Conservation (phyloP, 2,888 invertebrate genomes). For the Caenorhabditis sulstoni region DNA sequence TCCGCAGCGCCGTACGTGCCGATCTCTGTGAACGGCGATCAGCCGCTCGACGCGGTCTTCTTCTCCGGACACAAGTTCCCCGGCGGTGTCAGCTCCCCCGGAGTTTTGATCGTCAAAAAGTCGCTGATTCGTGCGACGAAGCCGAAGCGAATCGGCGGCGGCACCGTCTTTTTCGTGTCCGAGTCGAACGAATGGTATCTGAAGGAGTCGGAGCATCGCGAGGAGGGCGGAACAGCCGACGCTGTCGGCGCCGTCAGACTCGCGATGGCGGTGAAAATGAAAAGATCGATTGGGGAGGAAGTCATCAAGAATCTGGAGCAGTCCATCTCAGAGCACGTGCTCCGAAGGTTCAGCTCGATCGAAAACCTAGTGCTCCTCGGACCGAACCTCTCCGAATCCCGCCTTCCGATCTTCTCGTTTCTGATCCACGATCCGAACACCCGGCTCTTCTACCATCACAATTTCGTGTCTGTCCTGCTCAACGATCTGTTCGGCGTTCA, state of each 20-base stretch:
- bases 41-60: conserved; percentile 91
- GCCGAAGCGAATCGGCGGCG: conserved; percentile 83
- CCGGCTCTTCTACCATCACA: conserved; percentile 90
- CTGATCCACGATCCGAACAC: conserved; percentile 85
- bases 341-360: conserved; percentile 3
- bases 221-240: conserved; percentile 72
- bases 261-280: conserved; percentile 90
- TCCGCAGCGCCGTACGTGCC: conserved; percentile 88
- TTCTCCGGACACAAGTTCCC: conserved; percentile 93
- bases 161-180: conserved; percentile 83
- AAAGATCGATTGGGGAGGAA: conserved; percentile 88
- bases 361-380: conserved; percentile 31
- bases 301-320: conserved; percentile 85
- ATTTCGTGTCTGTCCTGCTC: conserved; percentile 89
- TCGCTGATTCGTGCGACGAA: conserved; percentile 83
- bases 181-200: conserved; percentile 83
- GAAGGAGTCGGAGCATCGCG: conserved; percentile 81
- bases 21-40: conserved; percentile 90
- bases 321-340: background rate
- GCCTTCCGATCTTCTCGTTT: conserved; percentile 90
- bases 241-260: conserved; percentile 86
- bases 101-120: conserved; percentile 86
- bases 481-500: conserved; percentile 92
- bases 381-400: conserved; percentile 76
- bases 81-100: conserved; percentile 91